Base-by-base conservation (phyloP, 1,140 invertebrate genomes). In the Ceratina japonica region DNA sequence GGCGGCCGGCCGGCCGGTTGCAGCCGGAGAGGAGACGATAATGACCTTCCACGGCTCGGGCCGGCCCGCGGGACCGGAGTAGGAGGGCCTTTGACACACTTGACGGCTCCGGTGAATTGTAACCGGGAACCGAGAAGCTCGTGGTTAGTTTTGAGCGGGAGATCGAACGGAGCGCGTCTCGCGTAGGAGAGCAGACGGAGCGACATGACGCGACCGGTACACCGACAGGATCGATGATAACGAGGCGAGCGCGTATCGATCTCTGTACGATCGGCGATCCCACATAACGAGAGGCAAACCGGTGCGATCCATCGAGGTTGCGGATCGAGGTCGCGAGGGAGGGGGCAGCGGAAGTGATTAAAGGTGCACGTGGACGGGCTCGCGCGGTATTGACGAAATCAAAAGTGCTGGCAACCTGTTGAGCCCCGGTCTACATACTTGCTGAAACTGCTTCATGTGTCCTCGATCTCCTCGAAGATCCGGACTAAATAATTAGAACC, bases 71-170 rank as follows among this genome's bases (percentile, higher is more conserved):
- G 79, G 77, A 44, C 37, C 72, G 87, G 90, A 91, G 91, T 92
- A 92, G 92, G 92, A 93, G 92, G 87, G 86, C 85, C 87, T 92
- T 89, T 92, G 91, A 92, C 92, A 92, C 87, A 92, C 91, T 92
- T 92, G 91, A 87, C 85, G 87, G 87, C 87, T 66, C 83, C 82
- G 80, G 85, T 90, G 87, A 89, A 91, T 90, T 88, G 89, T 88
- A 90, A 87, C 83, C 88, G 82, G 86, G 86, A 86, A 80, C 81
- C 75, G 80, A 87, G 86, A 84, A 82, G 79, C 83, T 83, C 85
- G 85, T 87, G 87, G 89, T 92, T 92, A 93, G 92, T 93, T 90
- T 89, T 89, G 76, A 89, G 75, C 80, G 79, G 81, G 90, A 91
- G 90, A 92, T 91, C 88, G 91, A 75, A 81, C 86, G 83, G 87